Percentiles rank a stretch among this genome's conserved stretches.
Evolutionary conservation across 2,113 vertebrate species (phyloP).

Genomic region (Nymphicus hollandicus): DNA sequence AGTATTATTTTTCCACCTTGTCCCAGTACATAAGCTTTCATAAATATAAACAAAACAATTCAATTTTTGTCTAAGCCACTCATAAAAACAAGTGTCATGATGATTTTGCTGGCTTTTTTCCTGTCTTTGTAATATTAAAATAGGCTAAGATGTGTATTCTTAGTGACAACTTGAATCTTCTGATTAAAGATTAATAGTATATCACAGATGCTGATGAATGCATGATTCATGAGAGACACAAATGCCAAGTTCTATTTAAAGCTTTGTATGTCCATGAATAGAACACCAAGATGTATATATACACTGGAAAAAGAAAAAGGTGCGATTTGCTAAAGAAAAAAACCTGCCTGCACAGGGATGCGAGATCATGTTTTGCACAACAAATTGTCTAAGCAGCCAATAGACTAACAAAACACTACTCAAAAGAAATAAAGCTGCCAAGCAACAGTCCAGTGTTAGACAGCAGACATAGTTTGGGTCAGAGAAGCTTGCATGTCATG

Average conservation of each 20-base stretch:
- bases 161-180: constrained; percentile 4
- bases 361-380: neutral
- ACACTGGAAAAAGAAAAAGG: neutral
- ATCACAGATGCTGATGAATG: constrained; percentile 5
- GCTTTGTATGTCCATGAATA: neutral
- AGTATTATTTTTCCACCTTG: neutral
- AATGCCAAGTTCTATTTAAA: constrained; percentile 37
- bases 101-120: neutral
- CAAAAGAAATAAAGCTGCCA: neutral
- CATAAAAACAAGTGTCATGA: neutral
- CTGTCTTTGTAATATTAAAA: neutral
- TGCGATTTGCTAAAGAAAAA: neutral
- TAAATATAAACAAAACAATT: neutral
- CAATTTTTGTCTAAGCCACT: neutral
- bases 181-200: constrained; percentile 53
- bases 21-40: neutral
- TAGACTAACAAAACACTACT: neutral
- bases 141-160: neutral
- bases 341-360: neutral
- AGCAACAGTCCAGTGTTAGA: neutral
- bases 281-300: neutral
- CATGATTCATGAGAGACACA: constrained; percentile 48
- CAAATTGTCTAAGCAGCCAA: neutral
- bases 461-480: neutral
- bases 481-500: neutral